Evolutionary conservation across 2,888 invertebrate genomes (phyloP).

Genomic region (Sycophila texana): DNA sequence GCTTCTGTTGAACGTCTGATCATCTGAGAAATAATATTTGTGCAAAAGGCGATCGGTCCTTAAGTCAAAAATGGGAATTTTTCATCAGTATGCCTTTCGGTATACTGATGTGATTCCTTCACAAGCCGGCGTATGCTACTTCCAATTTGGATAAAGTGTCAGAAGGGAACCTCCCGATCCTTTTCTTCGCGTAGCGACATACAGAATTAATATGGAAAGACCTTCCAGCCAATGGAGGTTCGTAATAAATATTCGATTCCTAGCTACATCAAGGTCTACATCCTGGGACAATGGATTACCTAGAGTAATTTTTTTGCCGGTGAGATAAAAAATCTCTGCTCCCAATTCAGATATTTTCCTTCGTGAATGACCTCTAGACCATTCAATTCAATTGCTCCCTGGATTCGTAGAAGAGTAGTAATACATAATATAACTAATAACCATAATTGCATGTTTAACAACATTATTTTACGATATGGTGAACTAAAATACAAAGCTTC

Average conservation of each 20-base stretch:
- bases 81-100: slow-evolving; percentile 70
- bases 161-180: slow-evolving; percentile 70
- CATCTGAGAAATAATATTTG: slow-evolving; percentile 68
- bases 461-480: no score
- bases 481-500: no score
- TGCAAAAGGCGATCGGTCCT: slow-evolving; percentile 67
- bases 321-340: slow-evolving; percentile 62
- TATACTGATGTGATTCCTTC: slow-evolving; percentile 70
- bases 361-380: slow-evolving; percentile 40
- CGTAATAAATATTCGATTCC: slow-evolving; percentile 71
- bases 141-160: slow-evolving; percentile 71
- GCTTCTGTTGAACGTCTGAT: slow-evolving; percentile 62
- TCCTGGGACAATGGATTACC: slow-evolving; percentile 71
- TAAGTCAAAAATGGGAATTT: slow-evolving; percentile 74
- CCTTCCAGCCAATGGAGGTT: slow-evolving; percentile 71
- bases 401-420: no score
- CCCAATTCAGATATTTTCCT: slow-evolving; percentile 71
- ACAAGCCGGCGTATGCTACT: slow-evolving; percentile 68
- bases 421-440: no score
- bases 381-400: no score
- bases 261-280: slow-evolving; percentile 67
- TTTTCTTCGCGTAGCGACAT: slow-evolving; percentile 64
- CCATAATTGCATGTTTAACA: no score
- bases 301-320: slow-evolving; percentile 65
- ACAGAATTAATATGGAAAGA: slow-evolving; percentile 71